phyloP scores from a whole-genome alignment of 1,140 invertebrate genomes.

The Drosophila bocqueti region DNA sequence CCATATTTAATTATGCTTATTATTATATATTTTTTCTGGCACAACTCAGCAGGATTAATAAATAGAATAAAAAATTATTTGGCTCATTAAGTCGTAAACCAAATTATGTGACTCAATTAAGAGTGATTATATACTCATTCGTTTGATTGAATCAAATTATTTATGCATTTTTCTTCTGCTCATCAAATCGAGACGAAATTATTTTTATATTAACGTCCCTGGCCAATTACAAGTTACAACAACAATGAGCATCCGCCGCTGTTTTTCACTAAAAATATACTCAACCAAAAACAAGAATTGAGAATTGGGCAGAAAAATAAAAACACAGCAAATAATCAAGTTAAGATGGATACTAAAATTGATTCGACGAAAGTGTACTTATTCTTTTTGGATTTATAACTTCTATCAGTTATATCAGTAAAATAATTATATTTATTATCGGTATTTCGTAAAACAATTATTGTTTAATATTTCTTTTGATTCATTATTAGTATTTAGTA shows the following conservation, averaged over 20 bases:
- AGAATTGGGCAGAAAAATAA: conserved; percentile 10
- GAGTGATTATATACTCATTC: conserved; percentile 29
- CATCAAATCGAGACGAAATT: conserved; percentile 36
- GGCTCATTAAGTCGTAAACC: conserved; percentile 33
- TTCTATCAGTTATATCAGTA: too few species aligned
- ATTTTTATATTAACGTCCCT: conserved; percentile 44
- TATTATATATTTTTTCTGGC: conserved; percentile 2
- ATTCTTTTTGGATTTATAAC: background rate
- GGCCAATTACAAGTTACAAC: conserved; percentile 54
- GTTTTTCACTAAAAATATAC: conserved; percentile 40
- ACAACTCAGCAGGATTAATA: conserved; percentile 1
- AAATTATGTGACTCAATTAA: conserved; percentile 33
- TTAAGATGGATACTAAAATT: background rate
- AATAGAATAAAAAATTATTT: conserved; percentile 15
- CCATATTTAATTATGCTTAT: conserved; percentile 1
- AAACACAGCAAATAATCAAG: conserved; percentile 3
- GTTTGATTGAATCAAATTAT: conserved; percentile 44
- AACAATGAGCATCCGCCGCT: conserved; percentile 45
- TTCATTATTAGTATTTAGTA: too few species aligned
- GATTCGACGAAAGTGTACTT: conserved; percentile 1
- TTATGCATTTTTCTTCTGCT: conserved; percentile 25
- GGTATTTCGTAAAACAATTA: background rate
- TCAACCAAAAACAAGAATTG: conserved; percentile 19
- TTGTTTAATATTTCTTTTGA: too few species aligned
- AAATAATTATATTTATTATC: background rate